These are phyloP conservation scores for Pseudochirops cupreus DNA, from an alignment of 2,797 vertebrate species.

Conservation along the genomic window DNA sequence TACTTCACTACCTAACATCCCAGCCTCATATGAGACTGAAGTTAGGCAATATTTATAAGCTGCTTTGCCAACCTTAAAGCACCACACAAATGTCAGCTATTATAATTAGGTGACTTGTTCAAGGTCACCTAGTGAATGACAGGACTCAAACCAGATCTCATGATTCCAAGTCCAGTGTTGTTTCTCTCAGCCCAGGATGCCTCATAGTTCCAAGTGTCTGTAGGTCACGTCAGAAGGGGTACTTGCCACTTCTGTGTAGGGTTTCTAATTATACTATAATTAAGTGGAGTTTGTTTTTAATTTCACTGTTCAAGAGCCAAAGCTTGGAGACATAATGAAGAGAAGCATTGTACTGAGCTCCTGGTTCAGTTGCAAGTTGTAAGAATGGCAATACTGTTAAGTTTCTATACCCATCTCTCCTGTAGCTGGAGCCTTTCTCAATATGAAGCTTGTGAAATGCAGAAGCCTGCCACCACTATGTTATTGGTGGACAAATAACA, in stretches of 20 bases:
- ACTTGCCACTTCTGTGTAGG: neutral
- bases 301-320: neutral
- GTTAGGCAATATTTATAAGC: neutral
- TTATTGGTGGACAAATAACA: neutral
- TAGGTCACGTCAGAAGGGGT: neutral
- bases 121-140: neutral
- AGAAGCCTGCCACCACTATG: neutral
- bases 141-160: neutral
- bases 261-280: neutral
- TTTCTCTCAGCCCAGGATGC: neutral
- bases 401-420: neutral
- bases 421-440: neutral
- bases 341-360: neutral
- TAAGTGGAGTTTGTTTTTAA: neutral
- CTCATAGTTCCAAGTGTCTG: neutral
- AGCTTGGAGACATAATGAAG: neutral
- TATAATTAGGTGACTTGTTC: neutral
- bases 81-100: neutral
- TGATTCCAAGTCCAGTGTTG: neutral
- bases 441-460: neutral
- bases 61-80: neutral
- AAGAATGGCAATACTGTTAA: constrained; percentile 1
- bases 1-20: neutral
- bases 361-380: neutral
- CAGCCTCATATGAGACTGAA: neutral